Evolutionary conservation across 2,113 vertebrate genomes (phyloP), one percentile per base, ranked within the genome.

Genomic region (Onychostruthus taczanowskii): DNA sequence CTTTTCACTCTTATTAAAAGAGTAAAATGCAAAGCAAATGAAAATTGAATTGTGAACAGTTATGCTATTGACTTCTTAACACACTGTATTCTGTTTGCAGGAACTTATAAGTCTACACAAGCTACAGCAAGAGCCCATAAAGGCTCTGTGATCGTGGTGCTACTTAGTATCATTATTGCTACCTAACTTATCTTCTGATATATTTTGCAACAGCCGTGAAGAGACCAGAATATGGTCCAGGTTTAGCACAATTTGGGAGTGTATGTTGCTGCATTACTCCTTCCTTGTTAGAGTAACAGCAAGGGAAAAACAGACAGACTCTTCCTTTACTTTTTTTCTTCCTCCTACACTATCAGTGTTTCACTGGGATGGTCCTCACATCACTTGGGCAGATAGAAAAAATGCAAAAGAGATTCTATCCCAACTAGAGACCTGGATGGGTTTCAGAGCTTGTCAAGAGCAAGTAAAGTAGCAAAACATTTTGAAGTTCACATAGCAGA

Each of bases 401-500:
- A 37, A 50, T 3, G 43, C 35, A 37, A 59, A 93, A 88, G 75
- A 77, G 70, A 91, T 49, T 88, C 43, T 72, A 85, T 43, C 43
- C 67, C 59, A 83, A 8, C 58, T 77, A 73, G 41, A 80, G 50
- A 88, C 43, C 67, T 88, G 75, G 49, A 83, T 53, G 52, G 26
- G 31, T 86, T 95, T 81, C 79, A 90, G 63, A 68, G 64, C 47
- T 61, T 70, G 82, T 77, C 72, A 92, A 86, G 47, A 91, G 23
- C 82, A 94, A 74, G 56, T 23, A 92, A 90, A 85, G 47, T 76
- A 86, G 64, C 75, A 93, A 80, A 90, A 74, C 64, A 80, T 59
- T 92, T 56, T 70, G 30, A 88, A 90, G 61, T 70, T 86, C 82
- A 90, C 78, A 84, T 46, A 46, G 79, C 59, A 84, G 61, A 91